phyloP scores from a whole-genome alignment of 2,113 vertebrate genomes.

The Corythornis vintsioides region DNA sequence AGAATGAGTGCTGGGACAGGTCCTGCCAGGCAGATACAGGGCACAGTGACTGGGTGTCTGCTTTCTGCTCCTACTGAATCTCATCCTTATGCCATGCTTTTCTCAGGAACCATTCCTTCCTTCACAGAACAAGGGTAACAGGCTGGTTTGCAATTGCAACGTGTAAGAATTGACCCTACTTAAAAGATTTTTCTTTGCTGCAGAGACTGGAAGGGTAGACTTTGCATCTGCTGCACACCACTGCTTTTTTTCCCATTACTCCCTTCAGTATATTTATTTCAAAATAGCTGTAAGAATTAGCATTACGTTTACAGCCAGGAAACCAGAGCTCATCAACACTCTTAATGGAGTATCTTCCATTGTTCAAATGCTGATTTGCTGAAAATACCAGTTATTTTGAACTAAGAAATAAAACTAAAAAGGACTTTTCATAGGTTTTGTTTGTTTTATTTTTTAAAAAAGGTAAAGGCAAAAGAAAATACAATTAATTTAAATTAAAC shows the following conservation, averaged over 20 bases:
- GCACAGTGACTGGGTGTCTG: background rate
- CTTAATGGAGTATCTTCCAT: background rate
- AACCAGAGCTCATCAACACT: background rate
- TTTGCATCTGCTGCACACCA: background rate
- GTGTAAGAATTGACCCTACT: background rate
- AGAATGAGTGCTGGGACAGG: background rate
- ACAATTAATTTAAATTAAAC: background rate
- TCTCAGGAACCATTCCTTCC: background rate
- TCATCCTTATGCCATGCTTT: background rate
- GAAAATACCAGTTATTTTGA: background rate
- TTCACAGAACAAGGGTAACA: background rate
- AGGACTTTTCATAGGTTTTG: background rate
- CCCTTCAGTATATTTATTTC: background rate
- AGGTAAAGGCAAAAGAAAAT: background rate
- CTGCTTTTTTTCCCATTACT: background rate
- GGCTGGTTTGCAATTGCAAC: background rate
- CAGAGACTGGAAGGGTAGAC: background rate
- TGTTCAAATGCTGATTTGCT: background rate
- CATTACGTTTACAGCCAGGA: background rate
- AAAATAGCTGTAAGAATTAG: constrained; percentile 7
- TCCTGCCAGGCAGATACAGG: background rate
- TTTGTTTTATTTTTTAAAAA: background rate
- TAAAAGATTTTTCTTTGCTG: background rate
- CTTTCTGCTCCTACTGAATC: background rate
- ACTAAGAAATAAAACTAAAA: background rate